Evolutionary conservation across 2,113 vertebrate genomes (phyloP).

Genomic region (Heterochromis multidens): DNA sequence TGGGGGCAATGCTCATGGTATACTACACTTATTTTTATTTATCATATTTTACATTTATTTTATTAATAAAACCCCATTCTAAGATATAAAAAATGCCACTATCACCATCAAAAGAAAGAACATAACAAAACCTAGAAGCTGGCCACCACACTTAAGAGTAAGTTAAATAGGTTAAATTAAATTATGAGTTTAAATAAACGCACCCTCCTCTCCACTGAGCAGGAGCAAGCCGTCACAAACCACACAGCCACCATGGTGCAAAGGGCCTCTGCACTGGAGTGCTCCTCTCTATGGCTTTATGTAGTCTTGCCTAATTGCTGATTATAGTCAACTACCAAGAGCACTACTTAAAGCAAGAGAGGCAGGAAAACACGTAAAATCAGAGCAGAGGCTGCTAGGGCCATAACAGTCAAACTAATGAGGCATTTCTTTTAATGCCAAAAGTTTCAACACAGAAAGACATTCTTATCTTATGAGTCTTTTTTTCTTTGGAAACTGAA

Average conservation of each 20-base stretch:
- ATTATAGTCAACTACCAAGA: background rate
- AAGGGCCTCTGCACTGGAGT: background rate
- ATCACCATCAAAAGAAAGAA: background rate
- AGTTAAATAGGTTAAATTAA: background rate
- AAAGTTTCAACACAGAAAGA: background rate
- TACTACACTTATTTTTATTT: too few species aligned
- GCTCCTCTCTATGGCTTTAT: background rate
- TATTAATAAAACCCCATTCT: background rate
- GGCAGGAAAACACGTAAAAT: background rate
- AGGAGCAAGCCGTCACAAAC: background rate
- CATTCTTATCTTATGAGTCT: background rate
- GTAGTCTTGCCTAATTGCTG: background rate
- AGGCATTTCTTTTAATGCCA: background rate
- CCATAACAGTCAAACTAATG: background rate
- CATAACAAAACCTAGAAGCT: background rate
- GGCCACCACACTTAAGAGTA: background rate
- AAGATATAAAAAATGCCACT: background rate
- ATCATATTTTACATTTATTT: background rate
- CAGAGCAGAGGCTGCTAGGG: background rate
- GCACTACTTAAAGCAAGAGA: too few species aligned
- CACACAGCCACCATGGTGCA: background rate
- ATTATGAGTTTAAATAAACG: background rate
- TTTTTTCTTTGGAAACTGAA: background rate
- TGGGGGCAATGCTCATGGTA: background rate
- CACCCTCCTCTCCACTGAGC: background rate